Conservation (phyloP, 2,888 invertebrate species). For the Drosophila rellima region DNA sequence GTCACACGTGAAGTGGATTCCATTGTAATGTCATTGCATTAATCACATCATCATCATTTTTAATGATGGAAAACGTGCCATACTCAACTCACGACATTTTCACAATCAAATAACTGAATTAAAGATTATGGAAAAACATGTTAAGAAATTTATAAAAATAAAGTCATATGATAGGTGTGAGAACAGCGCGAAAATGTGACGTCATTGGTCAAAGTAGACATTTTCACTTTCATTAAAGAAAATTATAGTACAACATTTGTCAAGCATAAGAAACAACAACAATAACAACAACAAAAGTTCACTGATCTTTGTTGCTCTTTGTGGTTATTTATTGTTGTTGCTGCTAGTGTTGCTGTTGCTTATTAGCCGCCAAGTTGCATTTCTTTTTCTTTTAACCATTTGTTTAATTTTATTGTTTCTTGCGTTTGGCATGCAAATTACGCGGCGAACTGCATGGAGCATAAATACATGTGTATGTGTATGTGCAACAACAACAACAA, state of each 20-base stretch:
- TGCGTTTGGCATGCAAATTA: constrained; percentile 75
- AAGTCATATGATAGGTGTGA: constrained; percentile 26
- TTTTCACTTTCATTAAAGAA: constrained; percentile 68
- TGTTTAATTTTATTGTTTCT: constrained; percentile 61
- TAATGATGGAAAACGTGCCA: constrained; percentile 75
- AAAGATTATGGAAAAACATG: constrained; percentile 32
- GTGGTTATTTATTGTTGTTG: constrained; percentile 28
- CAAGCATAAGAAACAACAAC: constrained; percentile 2
- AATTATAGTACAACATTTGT: constrained; percentile 31
- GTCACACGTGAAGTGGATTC: constrained; percentile 50
- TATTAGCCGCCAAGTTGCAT: constrained; percentile 64
- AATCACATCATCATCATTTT: constrained; percentile 69
- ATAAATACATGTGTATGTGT: not conserved
- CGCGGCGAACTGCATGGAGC: constrained; percentile 44
- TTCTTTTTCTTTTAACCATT: constrained; percentile 54
- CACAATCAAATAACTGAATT: constrained; percentile 37
- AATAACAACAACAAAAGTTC: constrained; percentile 54
- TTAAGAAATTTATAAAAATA: constrained; percentile 27
- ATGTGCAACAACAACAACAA: constrained; percentile 17
- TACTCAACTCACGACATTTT: constrained; percentile 44
- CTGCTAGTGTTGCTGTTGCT: constrained; percentile 37
- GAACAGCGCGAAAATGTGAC: constrained; percentile 42
- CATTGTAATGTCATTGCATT: constrained; percentile 66
- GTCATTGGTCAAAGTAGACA: constrained; percentile 22
- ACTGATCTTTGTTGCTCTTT: constrained; percentile 58